Conservation (phyloP, 1,140 invertebrate genomes). For the Dendroctonus ponderosae region DNA sequence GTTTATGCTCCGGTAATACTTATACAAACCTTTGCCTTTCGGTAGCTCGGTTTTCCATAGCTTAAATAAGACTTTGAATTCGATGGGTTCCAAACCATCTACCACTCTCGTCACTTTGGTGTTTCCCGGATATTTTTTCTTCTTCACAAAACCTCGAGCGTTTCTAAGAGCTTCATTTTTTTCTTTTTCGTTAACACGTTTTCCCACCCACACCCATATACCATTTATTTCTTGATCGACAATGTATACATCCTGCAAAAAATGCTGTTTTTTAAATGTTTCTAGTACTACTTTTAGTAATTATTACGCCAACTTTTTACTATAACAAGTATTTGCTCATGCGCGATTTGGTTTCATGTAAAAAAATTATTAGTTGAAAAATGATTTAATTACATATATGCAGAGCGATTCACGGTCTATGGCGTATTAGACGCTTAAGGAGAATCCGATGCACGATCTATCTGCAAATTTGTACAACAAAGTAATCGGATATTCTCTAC, state of each 20-base stretch:
- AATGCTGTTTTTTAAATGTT: no score
- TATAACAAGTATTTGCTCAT: conserved; percentile 2
- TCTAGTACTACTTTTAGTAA: no score
- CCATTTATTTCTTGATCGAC: conserved; percentile 83
- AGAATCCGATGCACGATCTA: no score
- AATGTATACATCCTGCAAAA: conserved; percentile 75
- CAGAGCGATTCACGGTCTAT: no score
- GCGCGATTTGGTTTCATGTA: no score
- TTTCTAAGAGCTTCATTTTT: conserved; percentile 78
- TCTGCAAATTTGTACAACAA: no score
- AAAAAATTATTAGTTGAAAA: no score
- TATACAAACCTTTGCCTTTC: conserved; percentile 41
- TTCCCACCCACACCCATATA: conserved; percentile 92
- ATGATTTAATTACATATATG: background rate
- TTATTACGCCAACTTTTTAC: background rate
- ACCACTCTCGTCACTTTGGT: conserved; percentile 77
- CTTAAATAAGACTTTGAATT: conserved; percentile 81
- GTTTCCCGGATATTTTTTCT: conserved; percentile 75
- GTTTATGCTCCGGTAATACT: background rate
- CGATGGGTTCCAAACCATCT: conserved; percentile 79
- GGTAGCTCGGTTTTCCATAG: conserved; percentile 64
- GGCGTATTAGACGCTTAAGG: no score
- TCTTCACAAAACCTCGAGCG: conserved; percentile 83
- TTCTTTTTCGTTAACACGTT: conserved; percentile 66
- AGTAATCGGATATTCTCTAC: no score